Evolutionary conservation across 2,888 invertebrate species (phyloP).

Genomic region (Terebella lapidaria): DNA sequence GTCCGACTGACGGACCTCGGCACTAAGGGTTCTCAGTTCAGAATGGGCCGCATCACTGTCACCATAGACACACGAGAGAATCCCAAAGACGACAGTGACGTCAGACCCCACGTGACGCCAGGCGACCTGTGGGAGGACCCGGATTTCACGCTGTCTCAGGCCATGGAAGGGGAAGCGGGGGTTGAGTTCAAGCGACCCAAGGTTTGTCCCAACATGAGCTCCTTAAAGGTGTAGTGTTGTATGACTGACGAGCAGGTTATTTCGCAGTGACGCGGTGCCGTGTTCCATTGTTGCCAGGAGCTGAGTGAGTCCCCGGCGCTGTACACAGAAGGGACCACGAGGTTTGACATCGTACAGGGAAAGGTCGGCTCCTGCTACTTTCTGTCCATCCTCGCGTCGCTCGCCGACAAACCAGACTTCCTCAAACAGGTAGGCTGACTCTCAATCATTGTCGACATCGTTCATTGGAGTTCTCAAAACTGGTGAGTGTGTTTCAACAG

Average conservation of each 20-base stretch:
- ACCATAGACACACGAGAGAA: not conserved
- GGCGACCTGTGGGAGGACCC: not conserved
- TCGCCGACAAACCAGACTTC: slow-evolving; percentile 26
- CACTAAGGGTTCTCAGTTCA: not conserved
- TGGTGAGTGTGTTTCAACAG: too few species aligned
- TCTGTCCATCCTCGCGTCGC: slow-evolving; percentile 35
- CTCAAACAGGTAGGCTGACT: slow-evolving; percentile 26
- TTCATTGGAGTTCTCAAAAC: too few species aligned
- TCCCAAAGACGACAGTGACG: not conserved
- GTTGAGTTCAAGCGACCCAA: not conserved
- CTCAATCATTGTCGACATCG: too few species aligned
- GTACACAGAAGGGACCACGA: slow-evolving; percentile 35
- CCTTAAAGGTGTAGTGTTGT: too few species aligned
- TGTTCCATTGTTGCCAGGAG: slow-evolving; percentile 34
- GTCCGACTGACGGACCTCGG: not conserved
- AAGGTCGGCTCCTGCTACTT: slow-evolving; percentile 45
- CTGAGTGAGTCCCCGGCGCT: slow-evolving; percentile 29
- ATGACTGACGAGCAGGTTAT: too few species aligned
- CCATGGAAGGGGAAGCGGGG: not conserved
- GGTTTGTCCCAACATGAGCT: too few species aligned
- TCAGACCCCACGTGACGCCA: not conserved
- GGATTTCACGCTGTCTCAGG: not conserved
- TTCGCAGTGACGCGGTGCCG: too few species aligned
- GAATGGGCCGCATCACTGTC: not conserved
- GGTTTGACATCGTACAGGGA: slow-evolving; percentile 44